A percentile compares a stretch with the other conserved stretches of the same genome.
These are phyloP conservation scores for Nipponia nippon DNA, from an alignment of 2,113 vertebrate species.

Conservation along the genomic window DNA sequence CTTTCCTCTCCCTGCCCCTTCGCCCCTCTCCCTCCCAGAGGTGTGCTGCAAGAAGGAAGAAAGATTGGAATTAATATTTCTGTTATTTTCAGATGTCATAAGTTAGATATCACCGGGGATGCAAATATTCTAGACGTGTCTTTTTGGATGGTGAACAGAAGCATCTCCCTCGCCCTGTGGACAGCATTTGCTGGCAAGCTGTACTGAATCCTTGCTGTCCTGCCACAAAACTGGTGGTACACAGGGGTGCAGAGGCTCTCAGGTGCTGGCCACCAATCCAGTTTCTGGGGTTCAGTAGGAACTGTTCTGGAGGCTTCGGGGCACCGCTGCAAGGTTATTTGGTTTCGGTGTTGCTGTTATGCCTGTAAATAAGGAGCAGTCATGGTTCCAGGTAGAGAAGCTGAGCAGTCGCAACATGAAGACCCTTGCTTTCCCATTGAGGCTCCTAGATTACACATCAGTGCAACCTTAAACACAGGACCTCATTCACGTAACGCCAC, in stretches of 20 bases:
- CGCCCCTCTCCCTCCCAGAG: not conserved
- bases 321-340: not conserved
- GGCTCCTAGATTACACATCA: not conserved
- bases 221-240: not conserved
- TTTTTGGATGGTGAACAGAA: not conserved
- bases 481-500: accelerated
- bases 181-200: not conserved
- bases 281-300: not conserved
- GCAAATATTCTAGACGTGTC: not conserved
- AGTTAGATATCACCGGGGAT: not conserved
- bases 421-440: not conserved
- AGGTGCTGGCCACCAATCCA: not conserved
- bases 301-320: not conserved
- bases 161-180: not conserved
- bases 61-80: not conserved
- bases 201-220: not conserved
- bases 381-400: accelerated
- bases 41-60: not conserved
- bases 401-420: not conserved
- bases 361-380: not conserved
- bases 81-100: not conserved
- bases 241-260: not conserved
- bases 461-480: not conserved
- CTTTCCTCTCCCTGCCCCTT: not conserved
- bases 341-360: not conserved